These are phyloP conservation scores for Acrocera orbiculus DNA, from an alignment of 2,888 invertebrate species.

Conservation along the genomic window DNA sequence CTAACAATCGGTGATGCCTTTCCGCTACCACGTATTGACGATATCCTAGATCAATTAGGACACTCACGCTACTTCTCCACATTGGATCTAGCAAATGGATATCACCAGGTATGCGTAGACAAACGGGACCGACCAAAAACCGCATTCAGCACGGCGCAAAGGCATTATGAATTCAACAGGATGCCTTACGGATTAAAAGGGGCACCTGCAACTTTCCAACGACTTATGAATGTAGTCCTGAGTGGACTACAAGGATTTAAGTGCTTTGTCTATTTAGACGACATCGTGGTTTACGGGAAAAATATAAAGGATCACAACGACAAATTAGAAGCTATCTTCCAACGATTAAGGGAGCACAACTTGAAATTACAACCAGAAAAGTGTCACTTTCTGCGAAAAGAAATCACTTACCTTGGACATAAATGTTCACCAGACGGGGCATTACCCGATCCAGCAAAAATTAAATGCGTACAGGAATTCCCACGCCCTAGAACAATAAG, in stretches of 20 bases:
- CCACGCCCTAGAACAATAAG: conserved; percentile 13
- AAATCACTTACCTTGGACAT: conserved; percentile 8
- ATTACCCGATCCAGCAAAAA: conserved; percentile 14
- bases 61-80: conserved; percentile 14
- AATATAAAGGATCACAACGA: conserved; percentile 10
- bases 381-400: conserved; percentile 12
- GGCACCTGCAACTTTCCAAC: conserved; percentile 18
- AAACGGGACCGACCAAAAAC: conserved; percentile 18
- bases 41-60: not conserved
- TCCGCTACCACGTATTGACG: not conserved
- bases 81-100: conserved; percentile 17
- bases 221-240: conserved; percentile 12
- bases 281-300: conserved; percentile 14
- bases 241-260: conserved; percentile 3
- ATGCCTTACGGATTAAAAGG: conserved; percentile 22
- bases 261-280: conserved; percentile 15
- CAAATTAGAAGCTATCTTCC: not conserved
- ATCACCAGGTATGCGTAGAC: conserved; percentile 11
- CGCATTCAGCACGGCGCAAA: conserved; percentile 18
- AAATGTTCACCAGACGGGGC: conserved; percentile 14
- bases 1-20: not conserved
- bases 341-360: conserved; percentile 2
- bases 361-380: conserved; percentile 8
- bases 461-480: conserved; percentile 12
- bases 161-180: conserved; percentile 16